Evolutionary conservation across 2,113 vertebrate species (phyloP).

Genomic region (Serilophus lunatus): DNA sequence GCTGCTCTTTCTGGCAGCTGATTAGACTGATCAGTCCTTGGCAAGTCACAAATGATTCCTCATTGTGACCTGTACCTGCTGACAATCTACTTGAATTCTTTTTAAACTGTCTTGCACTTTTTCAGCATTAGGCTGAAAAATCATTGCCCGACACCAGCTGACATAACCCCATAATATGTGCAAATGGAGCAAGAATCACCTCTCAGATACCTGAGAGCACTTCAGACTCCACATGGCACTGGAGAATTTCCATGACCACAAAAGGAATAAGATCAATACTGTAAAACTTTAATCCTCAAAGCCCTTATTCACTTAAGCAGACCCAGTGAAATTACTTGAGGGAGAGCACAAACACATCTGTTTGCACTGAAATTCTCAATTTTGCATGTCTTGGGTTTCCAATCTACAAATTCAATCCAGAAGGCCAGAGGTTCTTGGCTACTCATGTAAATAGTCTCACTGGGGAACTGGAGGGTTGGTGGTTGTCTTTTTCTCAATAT

Average conservation of each 20-base stretch:
- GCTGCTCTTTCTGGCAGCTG: background rate
- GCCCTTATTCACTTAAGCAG: background rate
- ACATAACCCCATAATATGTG: background rate
- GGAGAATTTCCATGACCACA: background rate
- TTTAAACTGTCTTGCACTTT: background rate
- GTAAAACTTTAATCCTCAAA: background rate
- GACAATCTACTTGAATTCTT: background rate
- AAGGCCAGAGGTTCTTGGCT: background rate
- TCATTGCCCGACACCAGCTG: background rate
- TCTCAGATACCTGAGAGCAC: background rate
- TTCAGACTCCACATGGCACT: background rate
- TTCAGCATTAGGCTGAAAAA: background rate
- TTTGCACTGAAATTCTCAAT: background rate
- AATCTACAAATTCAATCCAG: background rate
- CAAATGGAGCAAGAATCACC: background rate
- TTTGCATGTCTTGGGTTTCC: background rate
- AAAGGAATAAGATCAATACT: background rate
- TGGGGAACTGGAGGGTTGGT: background rate
- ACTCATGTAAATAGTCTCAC: background rate
- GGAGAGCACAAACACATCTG: background rate
- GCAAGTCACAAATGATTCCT: background rate
- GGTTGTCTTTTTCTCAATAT: background rate
- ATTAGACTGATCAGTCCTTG: background rate
- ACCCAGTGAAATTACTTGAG: background rate
- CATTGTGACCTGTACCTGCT: background rate